These are phyloP conservation scores for Rhynchomys soricoides DNA, from an alignment of 2,113 vertebrate genomes.

Conservation along the genomic window DNA sequence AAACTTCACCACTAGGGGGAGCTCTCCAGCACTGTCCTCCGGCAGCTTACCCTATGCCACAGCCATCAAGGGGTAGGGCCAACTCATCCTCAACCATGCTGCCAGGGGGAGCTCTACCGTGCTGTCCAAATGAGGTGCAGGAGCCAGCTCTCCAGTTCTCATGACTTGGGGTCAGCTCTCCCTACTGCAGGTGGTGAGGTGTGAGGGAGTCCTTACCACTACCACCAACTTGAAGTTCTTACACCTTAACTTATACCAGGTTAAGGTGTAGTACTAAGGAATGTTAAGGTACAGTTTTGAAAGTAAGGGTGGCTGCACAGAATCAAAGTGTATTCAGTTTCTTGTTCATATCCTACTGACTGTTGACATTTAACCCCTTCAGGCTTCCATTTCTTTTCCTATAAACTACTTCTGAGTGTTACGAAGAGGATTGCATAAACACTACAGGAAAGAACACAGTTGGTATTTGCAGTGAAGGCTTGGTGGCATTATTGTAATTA, in stretches of 20 bases:
- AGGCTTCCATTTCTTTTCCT: neutral
- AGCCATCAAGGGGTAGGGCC: neutral
- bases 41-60: neutral
- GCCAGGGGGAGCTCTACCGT: neutral
- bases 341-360: neutral
- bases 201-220: neutral
- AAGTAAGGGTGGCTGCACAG: neutral
- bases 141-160: too few relatives aligned
- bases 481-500: neutral
- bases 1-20: neutral
- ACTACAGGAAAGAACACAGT: neutral
- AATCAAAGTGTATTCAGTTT: neutral
- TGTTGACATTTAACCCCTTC: too few relatives aligned
- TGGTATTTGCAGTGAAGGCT: neutral
- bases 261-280: neutral
- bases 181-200: neutral
- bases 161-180: too few relatives aligned
- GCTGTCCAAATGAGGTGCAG: neutral
- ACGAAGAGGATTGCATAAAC: neutral
- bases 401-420: neutral
- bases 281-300: neutral
- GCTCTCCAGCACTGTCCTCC: neutral
- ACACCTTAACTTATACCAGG: neutral
- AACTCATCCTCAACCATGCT: neutral
- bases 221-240: neutral